Evolutionary conservation across 2,888 invertebrate species (phyloP).

Genomic region (Matsumyia berberina): DNA sequence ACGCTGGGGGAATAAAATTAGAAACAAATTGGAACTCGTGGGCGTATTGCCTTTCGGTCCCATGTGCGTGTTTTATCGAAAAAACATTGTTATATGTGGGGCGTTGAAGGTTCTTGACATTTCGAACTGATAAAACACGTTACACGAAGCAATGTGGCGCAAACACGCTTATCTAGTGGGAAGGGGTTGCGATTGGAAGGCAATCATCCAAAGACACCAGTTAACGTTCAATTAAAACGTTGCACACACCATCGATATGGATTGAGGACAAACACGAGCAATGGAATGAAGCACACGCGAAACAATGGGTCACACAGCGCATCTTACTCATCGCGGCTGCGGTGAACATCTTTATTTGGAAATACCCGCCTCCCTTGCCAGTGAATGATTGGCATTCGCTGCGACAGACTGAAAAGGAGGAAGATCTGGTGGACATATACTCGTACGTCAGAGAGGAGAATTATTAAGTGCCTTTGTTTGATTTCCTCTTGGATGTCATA

Average conservation of each 20-base stretch:
- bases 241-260: constrained; percentile 43
- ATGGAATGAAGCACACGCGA: constrained; percentile 1
- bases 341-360: constrained; percentile 48
- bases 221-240: constrained; percentile 12
- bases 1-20: constrained; percentile 4
- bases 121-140: constrained; percentile 43
- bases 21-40: constrained; percentile 13
- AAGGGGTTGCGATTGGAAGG: constrained; percentile 24
- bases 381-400: constrained; percentile 52
- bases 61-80: constrained; percentile 1
- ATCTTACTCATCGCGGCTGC: constrained; percentile 52
- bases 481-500: constrained; percentile 1
- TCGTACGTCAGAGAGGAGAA: constrained; percentile 12
- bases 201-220: constrained; percentile 15
- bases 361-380: background rate
- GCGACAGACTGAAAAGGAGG: constrained; percentile 13
- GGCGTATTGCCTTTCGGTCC: constrained; percentile 18
- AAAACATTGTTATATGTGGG: constrained; percentile 13
- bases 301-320: constrained; percentile 4
- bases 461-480: constrained; percentile 58
- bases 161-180: constrained; percentile 44
- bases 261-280: constrained; percentile 54
- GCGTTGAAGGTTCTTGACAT: constrained; percentile 39
- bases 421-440: constrained; percentile 26
- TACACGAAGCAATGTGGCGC: background rate